phyloP scores from a whole-genome alignment of 2,888 invertebrate species.

The Apotomis turbidana region DNA sequence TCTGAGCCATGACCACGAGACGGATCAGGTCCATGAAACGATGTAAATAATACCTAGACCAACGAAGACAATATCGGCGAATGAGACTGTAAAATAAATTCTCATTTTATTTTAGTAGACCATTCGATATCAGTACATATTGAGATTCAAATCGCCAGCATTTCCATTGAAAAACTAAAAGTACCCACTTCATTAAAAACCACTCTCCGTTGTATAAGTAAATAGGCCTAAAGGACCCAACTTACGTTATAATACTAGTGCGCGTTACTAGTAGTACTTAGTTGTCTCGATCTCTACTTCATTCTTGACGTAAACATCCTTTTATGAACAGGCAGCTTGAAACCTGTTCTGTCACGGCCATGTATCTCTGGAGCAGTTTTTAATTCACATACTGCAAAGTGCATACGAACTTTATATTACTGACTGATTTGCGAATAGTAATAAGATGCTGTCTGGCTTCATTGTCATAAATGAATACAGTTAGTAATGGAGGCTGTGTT shows the following conservation, averaged over 20 bases:
- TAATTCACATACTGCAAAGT: constrained; percentile 22
- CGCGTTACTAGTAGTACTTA: constrained; percentile 26
- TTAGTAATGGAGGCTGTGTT: too few species aligned
- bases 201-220: neutral
- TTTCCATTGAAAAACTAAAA: neutral
- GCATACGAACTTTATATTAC: neutral
- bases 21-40: too few species aligned
- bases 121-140: too few species aligned
- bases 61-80: neutral
- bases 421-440: constrained; percentile 3
- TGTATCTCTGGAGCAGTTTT: constrained; percentile 21
- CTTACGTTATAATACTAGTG: neutral
- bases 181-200: neutral
- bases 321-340: constrained; percentile 24
- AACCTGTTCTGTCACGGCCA: constrained; percentile 28
- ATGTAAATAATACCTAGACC: neutral
- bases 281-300: constrained; percentile 21
- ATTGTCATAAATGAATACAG: too few species aligned
- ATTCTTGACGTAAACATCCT: constrained; percentile 24
- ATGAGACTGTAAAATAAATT: neutral
- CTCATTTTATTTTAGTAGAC: too few species aligned
- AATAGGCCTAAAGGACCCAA: neutral
- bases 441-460: too few species aligned
- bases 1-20: too few species aligned
- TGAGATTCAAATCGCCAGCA: neutral